Base-by-base conservation (phyloP, 2,888 invertebrate species). In the Tiphia femorata region DNA sequence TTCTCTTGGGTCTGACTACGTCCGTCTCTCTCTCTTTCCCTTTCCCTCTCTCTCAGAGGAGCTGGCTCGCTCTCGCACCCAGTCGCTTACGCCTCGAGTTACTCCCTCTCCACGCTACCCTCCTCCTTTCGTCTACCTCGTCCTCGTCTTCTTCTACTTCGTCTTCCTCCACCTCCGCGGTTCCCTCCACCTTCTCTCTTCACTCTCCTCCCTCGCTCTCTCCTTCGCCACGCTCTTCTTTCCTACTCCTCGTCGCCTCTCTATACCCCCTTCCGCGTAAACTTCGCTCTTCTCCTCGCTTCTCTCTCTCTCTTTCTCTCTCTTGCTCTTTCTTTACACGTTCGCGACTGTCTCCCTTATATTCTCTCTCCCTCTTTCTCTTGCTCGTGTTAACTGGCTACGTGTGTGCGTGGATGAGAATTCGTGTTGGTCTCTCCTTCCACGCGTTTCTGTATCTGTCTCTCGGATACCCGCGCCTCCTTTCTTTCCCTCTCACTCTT, bases 11-110 rank as follows among this genome's bases (percentile, higher is more conserved):
- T 64, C 62, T 20, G 19, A 44, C 30, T 53, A 49, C 58, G 58
- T 60, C 70, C 75, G 64, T 69, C 62, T 73, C 62, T 70, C 60
- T 69, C 67, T 70, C 70, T 76, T n/a, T n/a, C n/a, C 73, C 72
- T 66, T 72, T 73, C 60, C 64, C 68, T 70, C 69, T 71, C 62
- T 65, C 68, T 51, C 62, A n/a, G n/a, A n/a, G n/a, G n/a, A n/a
- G n/a, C n/a, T n/a, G n/a, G n/a, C n/a, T n/a, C n/a, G n/a, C 76
- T 67, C 72, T 69, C 71, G 62, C 65, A 59, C 62, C n/a, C n/a
- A 66, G 60, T 63, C 61, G 64, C 67, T 68, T 33, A 57, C 40
- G 51, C 60, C 58, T 58, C 43, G 42, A 50, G 41, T 58, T 46
- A 56, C 62, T 60, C 62, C 48, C 56, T 65, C 61, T 62, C 59